Evolutionary conservation across 2,797 vertebrate genomes (phyloP).

Genomic region (Cuculus canorus): DNA sequence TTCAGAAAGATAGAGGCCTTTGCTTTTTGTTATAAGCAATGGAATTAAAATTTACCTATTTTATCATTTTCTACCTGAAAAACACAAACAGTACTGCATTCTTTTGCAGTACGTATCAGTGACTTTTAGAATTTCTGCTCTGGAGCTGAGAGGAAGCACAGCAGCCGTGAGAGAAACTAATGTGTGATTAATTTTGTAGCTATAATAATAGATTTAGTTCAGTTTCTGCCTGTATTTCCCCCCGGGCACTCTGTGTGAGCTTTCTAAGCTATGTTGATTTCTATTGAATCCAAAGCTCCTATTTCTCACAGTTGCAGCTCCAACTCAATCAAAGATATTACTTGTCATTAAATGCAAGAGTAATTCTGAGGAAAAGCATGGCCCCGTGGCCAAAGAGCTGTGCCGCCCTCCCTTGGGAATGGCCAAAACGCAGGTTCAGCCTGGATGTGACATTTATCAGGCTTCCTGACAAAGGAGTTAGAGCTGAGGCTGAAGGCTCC

Average conservation of each 20-base stretch:
- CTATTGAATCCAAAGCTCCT: not conserved
- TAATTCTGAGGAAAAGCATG: not conserved
- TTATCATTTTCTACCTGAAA: not conserved
- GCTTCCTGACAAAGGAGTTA: not conserved
- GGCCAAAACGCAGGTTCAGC: not conserved
- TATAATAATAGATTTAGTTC: not conserved
- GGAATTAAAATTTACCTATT: not conserved
- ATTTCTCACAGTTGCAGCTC: not conserved
- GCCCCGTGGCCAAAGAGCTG: not conserved
- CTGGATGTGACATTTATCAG: not conserved
- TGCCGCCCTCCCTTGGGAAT: not conserved
- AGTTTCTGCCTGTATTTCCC: not conserved
- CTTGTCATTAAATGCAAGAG: not conserved
- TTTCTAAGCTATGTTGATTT: not conserved
- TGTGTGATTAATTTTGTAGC: not conserved
- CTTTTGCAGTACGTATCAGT: not conserved
- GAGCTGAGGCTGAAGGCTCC: not conserved
- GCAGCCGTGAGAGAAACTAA: not conserved
- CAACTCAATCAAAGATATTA: not conserved
- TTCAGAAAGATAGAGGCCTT: not conserved
- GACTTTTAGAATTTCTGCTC: not conserved
- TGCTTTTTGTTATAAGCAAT: not conserved
- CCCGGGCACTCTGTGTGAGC: not conserved
- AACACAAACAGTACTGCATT: not conserved
- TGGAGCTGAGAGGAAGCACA: not conserved